phyloP scores from a whole-genome alignment of 2,888 invertebrate genomes.

The Heliconius sara region DNA sequence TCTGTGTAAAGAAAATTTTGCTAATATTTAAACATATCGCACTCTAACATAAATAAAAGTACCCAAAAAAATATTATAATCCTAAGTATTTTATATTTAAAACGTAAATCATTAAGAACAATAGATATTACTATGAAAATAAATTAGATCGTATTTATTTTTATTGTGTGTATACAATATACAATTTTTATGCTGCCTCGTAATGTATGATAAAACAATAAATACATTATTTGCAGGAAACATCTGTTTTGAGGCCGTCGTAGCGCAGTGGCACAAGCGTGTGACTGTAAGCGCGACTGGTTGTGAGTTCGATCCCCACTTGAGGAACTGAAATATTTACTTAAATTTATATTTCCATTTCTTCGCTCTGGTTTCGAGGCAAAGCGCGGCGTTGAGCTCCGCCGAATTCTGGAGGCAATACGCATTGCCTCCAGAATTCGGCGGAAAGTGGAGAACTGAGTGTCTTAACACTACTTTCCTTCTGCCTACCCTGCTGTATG shows the following conservation, averaged over 20 bases:
- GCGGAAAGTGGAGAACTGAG: too few relatives aligned
- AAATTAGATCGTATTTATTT: constrained; percentile 16
- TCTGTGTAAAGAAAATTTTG: neutral
- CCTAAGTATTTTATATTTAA: neutral
- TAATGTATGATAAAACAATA: constrained; percentile 10
- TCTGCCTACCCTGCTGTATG: too few relatives aligned
- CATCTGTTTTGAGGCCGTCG: constrained; percentile 13
- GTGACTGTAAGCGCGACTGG: too few relatives aligned
- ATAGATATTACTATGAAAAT: constrained; percentile 12
- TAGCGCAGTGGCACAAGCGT: too few relatives aligned
- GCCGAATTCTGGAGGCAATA: too few relatives aligned
- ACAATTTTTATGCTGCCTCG: constrained; percentile 26
- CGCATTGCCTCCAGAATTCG: too few relatives aligned
- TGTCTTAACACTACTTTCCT: too few relatives aligned
- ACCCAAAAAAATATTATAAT: neutral
- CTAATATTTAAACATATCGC: constrained; percentile 6
- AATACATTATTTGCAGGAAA: constrained; percentile 34
- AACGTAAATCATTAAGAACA: neutral
- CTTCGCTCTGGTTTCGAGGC: too few relatives aligned
- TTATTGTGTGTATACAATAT: neutral
- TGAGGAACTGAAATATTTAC: too few relatives aligned
- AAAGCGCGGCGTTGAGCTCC: too few relatives aligned
- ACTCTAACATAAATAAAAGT: neutral
- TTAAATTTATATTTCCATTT: too few relatives aligned
- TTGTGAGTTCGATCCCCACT: too few relatives aligned